These are phyloP conservation scores for Notiomystis cincta DNA, from an alignment of 2,113 vertebrate species.

Conservation along the genomic window DNA sequence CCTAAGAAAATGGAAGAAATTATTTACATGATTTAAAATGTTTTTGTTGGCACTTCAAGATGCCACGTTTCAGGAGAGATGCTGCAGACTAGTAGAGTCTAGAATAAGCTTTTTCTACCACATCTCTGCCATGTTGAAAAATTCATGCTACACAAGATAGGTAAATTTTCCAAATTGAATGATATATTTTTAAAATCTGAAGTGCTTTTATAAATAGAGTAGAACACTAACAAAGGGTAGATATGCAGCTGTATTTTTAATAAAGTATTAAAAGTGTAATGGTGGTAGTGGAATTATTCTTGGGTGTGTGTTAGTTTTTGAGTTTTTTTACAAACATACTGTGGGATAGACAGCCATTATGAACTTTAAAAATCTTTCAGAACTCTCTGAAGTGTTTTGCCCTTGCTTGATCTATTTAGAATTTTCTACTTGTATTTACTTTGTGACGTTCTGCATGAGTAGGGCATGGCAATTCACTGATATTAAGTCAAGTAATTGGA, in stretches of 20 bases:
- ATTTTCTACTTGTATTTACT: neutral
- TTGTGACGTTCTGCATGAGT: neutral
- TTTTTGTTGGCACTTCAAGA: neutral
- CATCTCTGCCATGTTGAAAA: neutral
- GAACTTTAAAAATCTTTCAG: neutral
- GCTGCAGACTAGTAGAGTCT: neutral
- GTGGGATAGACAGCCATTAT: neutral
- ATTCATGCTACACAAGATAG: neutral
- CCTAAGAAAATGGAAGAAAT: neutral
- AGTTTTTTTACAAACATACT: neutral
- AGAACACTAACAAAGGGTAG: neutral
- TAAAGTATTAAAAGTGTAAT: neutral
- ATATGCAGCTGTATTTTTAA: neutral
- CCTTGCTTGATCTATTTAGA: neutral
- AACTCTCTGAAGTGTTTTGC: neutral
- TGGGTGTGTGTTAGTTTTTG: neutral
- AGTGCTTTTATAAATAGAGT: neutral
- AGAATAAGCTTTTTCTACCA: neutral
- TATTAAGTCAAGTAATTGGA: neutral
- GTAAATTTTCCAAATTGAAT: neutral
- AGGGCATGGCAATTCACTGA: neutral
- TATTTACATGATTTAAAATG: neutral
- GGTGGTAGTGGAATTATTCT: neutral
- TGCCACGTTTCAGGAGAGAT: neutral
- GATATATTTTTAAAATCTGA: neutral